These are phyloP conservation scores for Drosophila bifasciata DNA, from an alignment of 1,140 invertebrate genomes.

Conservation along the genomic window DNA sequence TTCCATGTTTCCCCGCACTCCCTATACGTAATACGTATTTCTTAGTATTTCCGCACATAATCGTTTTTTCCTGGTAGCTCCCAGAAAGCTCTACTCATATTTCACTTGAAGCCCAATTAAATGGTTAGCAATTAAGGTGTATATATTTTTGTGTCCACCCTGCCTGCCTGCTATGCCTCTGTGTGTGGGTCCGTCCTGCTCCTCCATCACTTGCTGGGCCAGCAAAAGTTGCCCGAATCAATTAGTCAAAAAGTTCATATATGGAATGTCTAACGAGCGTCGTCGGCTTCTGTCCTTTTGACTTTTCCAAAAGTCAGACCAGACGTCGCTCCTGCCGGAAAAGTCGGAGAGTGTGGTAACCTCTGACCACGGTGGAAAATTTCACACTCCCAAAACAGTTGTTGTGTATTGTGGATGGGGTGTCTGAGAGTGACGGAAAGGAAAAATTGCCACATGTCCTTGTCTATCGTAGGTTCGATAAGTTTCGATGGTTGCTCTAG, in stretches of 20 bases:
- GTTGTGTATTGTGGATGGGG: too few species aligned
- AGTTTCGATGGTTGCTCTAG: slow-evolving; percentile 38
- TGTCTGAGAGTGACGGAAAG: slow-evolving; percentile 14
- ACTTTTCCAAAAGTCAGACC: slow-evolving; percentile 30
- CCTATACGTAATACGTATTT: slow-evolving; percentile 35
- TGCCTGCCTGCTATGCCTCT: too few species aligned
- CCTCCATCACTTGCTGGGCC: neutral
- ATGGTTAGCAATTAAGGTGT: too few species aligned
- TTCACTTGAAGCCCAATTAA: slow-evolving; percentile 12
- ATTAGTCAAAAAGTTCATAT: slow-evolving; percentile 53
- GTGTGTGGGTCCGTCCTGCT: too few species aligned
- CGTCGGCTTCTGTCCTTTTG: slow-evolving; percentile 52
- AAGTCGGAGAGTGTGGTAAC: too few species aligned
- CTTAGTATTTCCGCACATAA: slow-evolving; percentile 1
- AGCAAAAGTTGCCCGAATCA: slow-evolving; percentile 52
- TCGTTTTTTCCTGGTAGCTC: neutral
- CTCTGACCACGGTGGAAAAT: too few species aligned
- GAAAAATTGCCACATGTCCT: slow-evolving; percentile 23
- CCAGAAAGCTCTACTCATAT: neutral
- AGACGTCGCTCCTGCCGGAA: too few species aligned
- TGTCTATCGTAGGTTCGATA: slow-evolving; percentile 14
- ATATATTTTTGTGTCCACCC: too few species aligned
- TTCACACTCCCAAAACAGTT: too few species aligned
- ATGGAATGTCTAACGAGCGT: slow-evolving; percentile 32
- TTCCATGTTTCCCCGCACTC: neutral